Conservation (phyloP, 1,140 invertebrate species). For the Temnothorax curvispinosus region DNA sequence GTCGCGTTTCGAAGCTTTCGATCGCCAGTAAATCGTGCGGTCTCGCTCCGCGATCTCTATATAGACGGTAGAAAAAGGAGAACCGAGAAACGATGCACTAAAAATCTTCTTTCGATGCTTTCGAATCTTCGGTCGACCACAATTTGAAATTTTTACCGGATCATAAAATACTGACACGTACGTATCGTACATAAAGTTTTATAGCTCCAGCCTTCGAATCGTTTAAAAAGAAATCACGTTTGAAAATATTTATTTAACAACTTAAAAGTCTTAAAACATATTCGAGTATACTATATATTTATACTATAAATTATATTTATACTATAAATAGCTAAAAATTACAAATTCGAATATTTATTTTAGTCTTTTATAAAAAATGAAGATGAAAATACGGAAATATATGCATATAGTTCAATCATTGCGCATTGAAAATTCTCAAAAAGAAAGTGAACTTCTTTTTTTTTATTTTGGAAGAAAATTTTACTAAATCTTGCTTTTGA, state of each 20-base stretch:
- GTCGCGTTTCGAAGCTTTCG: slow-evolving; percentile 21
- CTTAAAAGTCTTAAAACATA: not conserved
- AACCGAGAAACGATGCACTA: not conserved
- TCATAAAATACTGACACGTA: not conserved
- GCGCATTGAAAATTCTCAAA: not conserved
- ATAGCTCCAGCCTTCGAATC: not conserved
- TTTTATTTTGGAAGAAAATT: not conserved
- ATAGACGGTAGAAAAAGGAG: not conserved
- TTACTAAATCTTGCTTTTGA: not conserved
- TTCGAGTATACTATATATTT: not conserved
- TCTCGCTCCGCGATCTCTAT: not conserved
- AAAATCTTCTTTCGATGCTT: not conserved
- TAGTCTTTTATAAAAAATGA: not conserved
- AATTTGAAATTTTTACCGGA: not conserved
- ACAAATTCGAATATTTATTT: not conserved
- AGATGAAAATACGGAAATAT: not conserved
- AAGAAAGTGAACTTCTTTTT: not conserved
- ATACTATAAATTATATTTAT: not conserved
- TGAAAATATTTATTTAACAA: not conserved
- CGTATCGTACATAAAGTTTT: not conserved
- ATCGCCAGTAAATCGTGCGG: slow-evolving; percentile 29
- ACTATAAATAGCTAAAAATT: not conserved
- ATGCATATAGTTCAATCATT: not conserved
- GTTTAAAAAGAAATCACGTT: not conserved
- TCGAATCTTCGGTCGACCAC: not conserved